Evolutionary conservation across 2,888 invertebrate species (phyloP), one percentile per base, ranked within the genome.

Genomic region (Ligdia adustata): DNA sequence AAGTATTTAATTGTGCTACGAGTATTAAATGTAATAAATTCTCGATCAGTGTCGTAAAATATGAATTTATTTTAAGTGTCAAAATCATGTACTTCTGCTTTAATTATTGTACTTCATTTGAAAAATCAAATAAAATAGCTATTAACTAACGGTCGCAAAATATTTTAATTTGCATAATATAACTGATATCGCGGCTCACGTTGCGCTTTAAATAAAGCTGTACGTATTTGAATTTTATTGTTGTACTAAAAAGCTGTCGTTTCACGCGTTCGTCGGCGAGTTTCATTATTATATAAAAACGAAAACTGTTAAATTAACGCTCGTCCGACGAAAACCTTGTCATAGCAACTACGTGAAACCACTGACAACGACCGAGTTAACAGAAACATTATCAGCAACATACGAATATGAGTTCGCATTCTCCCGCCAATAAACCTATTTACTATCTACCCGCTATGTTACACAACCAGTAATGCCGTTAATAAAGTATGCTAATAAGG

Each of bases 401-500:
- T 61, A 66, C 64, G 62, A 69, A 9, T 27, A 55, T 57, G 57
- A 68, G 62, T 71, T 77, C 66, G 70, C 74, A 57, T 65, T 48
- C 66, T 62, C 53, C 55, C 64, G 69, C 60, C 69, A 75, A 76
- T 78, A 75, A 75, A 75, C 75, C 69, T 64, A 76, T 66, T 78
- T 75, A 73, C 63, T 69, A 66, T 60, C 64, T 57, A 60, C 62
- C 55, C 64, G 74, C 64, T 64, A 63, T 68, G 61, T 72, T 71
- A 69, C 62, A 59, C 60, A 49, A 53, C 55, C 57, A 61, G 63
- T 71, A 70, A 77, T 75, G 77, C 77, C 63, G 71, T 73, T 82
- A 79, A 76, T 80, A 75, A 75, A 71, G 69, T 76, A 82, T 82
- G 80, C 73, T 79, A 80, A 79, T 79, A 67, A 57, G 59, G 52